Conservation (phyloP, 2,888 invertebrate species). For the Cheilosia urbana region DNA sequence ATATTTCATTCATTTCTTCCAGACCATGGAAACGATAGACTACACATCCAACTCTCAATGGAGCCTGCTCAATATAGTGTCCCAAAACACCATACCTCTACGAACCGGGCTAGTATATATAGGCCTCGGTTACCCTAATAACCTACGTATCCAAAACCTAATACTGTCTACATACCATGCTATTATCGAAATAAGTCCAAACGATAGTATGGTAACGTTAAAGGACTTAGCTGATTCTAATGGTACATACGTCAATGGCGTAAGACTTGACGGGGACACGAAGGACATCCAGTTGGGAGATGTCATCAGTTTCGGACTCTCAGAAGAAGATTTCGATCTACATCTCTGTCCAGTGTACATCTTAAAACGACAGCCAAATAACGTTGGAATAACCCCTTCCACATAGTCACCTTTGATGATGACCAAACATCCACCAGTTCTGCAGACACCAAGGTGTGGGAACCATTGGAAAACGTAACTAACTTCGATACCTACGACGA, state of each 20-base stretch:
- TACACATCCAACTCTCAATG: too few species aligned
- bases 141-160: neutral
- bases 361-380: neutral
- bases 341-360: neutral
- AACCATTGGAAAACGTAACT: neutral
- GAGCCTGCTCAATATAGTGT: too few species aligned
- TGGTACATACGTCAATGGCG: neutral
- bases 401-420: neutral
- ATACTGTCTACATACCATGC: neutral
- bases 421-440: neutral
- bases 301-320: neutral
- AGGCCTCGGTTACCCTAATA: neutral
- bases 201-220: neutral
- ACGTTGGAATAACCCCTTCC: neutral
- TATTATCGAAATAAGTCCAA: neutral
- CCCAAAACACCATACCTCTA: too few species aligned
- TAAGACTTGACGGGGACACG: neutral
- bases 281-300: neutral
- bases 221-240: neutral
- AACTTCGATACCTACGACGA: neutral
- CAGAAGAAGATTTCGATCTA: neutral
- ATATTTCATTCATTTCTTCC: too few species aligned
- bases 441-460: neutral
- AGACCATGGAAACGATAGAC: too few species aligned
- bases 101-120: too few species aligned